Evolutionary conservation across 1,140 invertebrate species (phyloP), one percentile per base, ranked within the genome.

Genomic region (Oppia nitens): DNA sequence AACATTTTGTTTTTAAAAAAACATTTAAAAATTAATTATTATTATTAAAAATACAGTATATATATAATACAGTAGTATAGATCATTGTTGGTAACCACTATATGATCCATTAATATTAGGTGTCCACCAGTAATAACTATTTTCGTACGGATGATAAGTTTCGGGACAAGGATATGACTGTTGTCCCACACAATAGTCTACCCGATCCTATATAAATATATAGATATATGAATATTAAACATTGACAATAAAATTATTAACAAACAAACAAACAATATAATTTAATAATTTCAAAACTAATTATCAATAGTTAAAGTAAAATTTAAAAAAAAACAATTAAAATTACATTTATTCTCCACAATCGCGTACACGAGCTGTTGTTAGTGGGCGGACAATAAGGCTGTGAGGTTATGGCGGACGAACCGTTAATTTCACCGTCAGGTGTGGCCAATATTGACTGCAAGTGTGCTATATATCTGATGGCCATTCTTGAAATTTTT

Each of bases 381-480:
- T 40, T 40, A 9, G 6, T 6, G 17, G 6, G 6, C 6, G 6
- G 17, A 40, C 17, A 40, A 9, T 9, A 9, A 9, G 32, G 32
- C 17, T 6, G 32, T 9, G 32, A 40, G 17, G 17, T 40, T 40
- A 40, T 40, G 6, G 32, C 6, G 17, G 32, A 9, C 17, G 32
- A 40, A 9, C 6, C 6, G 17, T 40, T 40, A 6, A 17, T 40
- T 40, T 40, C 32, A 40, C 74, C 95, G 14, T 74, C 80, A 0
- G 70, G 69, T 40, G 61, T 57, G 3, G 66, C 63, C 59, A 83
- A 66, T 57, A 83, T 69, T 54, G 76, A 77, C 64, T 85, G 82
- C 57, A 87, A 72, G 65, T 86, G 81, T 55, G 81, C 75, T 59
- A 87, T 87, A 68, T 87, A 86, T 49, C 80, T 81, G 60, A 87